phyloP scores from a whole-genome alignment of 2,113 vertebrate species.

The Saccopteryx bilineata region DNA sequence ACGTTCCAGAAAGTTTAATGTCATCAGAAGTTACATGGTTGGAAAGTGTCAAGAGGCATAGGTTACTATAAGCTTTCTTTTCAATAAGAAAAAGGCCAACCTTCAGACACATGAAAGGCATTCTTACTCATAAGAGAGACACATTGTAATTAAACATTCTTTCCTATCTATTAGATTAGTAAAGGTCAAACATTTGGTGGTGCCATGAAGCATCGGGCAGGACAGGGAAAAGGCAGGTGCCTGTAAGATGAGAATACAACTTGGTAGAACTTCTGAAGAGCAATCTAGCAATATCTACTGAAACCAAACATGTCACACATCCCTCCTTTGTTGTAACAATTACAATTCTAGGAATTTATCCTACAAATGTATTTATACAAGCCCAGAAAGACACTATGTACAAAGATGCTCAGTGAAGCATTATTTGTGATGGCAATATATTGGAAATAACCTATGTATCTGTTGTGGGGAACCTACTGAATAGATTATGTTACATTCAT shows the following conservation, averaged over 20 bases:
- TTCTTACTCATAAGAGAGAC: background rate
- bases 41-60: background rate
- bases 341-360: background rate
- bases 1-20: background rate
- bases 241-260: background rate
- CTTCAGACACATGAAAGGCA: background rate
- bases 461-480: background rate
- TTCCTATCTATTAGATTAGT: background rate
- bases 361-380: background rate
- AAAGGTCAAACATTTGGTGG: background rate
- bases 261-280: background rate
- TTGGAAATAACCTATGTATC: background rate
- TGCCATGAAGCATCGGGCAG: background rate
- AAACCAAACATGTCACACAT: background rate
- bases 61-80: background rate
- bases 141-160: background rate
- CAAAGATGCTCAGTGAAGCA: background rate
- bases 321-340: background rate
- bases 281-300: background rate
- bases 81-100: background rate
- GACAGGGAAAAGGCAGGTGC: background rate
- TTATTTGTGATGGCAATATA: slow-evolving; percentile 41
- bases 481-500: background rate
- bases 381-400: background rate
- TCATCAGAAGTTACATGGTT: background rate